These are phyloP conservation scores for Euplagia quadripunctaria DNA, from an alignment of 2,888 invertebrate genomes.

Conservation along the genomic window DNA sequence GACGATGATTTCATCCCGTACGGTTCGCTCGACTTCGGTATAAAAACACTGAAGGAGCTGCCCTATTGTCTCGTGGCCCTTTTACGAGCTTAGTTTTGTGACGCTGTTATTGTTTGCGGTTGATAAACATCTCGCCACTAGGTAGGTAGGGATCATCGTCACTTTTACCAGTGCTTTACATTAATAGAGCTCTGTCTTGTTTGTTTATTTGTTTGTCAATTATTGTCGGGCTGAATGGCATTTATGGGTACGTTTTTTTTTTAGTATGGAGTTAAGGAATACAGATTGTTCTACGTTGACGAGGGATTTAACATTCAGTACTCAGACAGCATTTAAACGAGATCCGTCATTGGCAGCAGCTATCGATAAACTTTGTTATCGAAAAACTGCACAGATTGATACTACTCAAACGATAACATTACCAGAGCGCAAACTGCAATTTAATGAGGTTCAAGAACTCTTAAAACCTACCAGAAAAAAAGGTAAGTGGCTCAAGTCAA, in stretches of 20 bases:
- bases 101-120: slow-evolving; percentile 86
- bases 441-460: slow-evolving; percentile 73
- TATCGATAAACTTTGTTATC: slow-evolving; percentile 71
- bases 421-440: slow-evolving; percentile 76
- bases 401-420: slow-evolving; percentile 53
- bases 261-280: slow-evolving; percentile 80
- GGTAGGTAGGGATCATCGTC: slow-evolving; percentile 85
- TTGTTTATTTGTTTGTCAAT: slow-evolving; percentile 79
- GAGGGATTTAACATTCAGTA: slow-evolving; percentile 64
- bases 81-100: slow-evolving; percentile 86
- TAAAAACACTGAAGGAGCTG: slow-evolving; percentile 83
- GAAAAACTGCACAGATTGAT: slow-evolving; percentile 44
- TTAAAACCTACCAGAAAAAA: slow-evolving; percentile 40
- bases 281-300: slow-evolving; percentile 66
- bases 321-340: slow-evolving; percentile 68
- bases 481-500: not conserved
- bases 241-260: slow-evolving; percentile 60
- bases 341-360: slow-evolving; percentile 74
- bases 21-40: slow-evolving; percentile 80
- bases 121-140: slow-evolving; percentile 86
- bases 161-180: slow-evolving; percentile 80
- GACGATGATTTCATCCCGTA: slow-evolving; percentile 84
- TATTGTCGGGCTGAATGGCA: slow-evolving; percentile 70
- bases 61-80: slow-evolving; percentile 84
- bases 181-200: slow-evolving; percentile 75